Base-by-base conservation (phyloP, 2,888 invertebrate genomes). In the Bugula neritina region DNA sequence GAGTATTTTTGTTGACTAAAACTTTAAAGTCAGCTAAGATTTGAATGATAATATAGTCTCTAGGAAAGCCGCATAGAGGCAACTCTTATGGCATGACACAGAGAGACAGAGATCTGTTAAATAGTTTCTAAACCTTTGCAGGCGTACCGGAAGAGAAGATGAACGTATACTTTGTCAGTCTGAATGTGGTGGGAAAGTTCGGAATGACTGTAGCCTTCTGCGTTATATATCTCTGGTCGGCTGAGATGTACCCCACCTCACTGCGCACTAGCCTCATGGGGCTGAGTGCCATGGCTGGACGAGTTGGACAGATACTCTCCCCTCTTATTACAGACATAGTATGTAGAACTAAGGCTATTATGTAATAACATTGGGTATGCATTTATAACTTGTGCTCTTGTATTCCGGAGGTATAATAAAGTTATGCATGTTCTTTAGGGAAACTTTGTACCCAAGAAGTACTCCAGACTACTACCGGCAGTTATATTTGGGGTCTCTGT, bases 141-240 rank as follows among this genome's bases (percentile, higher is more conserved):
- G 57, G 23, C 23, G 57, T 27, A n/a, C 27, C 63, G 5, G 34
- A 63, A 63, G 34, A 34, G 13, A 21, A 31, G 31, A 1, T 34
- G 31, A 63, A 63, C 34, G 5, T 31, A 25, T 63, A 63, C 34
- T 25, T 29, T 10, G 31, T 63, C 5, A 27, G 25, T 63, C n/a
- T 63, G 63, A 63, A 34, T 31, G n/a, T 31, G n/a, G 27, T 31
- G 2, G 63, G 63, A 63, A 63, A 63, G 63, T 63, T 63, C 31
- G 63, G 63, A 3, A n/a, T 63, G 63, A 63, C 63, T 1, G 10
- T 63, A 27, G 27, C 25, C 10, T 63, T 29, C 63, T 31, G 25
- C n/a, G 31, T 63, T 27, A 29, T 63, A 13, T 63, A 63, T 31
- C 27, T 63, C 5, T 63, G 63, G 63, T 63, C 63, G 31, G 63